These are phyloP conservation scores for Ctenopoma kingsleyae DNA, from an alignment of 2,797 vertebrate genomes.

Conservation along the genomic window DNA sequence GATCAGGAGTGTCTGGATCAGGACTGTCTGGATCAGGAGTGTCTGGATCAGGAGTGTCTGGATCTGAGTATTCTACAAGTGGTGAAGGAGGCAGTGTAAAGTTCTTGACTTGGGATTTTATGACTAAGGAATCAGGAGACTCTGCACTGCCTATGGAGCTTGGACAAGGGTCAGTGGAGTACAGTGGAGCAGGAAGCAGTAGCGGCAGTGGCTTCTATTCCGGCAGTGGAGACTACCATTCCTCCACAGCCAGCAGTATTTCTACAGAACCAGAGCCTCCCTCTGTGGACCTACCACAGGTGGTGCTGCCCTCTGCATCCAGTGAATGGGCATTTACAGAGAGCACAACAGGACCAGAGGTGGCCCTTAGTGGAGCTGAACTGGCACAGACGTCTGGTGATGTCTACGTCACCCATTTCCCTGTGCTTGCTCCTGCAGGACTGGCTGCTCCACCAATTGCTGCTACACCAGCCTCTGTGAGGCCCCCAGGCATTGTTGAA, in stretches of 20 bases:
- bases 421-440: conserved; percentile 48
- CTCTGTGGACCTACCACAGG: conserved; percentile 65
- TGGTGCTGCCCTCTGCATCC: conserved; percentile 64
- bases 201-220: conserved; percentile 71
- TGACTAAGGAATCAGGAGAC: conserved; percentile 78
- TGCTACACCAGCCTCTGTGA: conserved; percentile 36
- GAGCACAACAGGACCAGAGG: conserved; percentile 65
- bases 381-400: conserved; percentile 60
- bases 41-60: conserved; percentile 62
- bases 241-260: conserved; percentile 61
- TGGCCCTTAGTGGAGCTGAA: conserved; percentile 63
- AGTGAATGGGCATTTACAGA: conserved; percentile 72
- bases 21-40: conserved; percentile 81
- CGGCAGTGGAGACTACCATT: conserved; percentile 61
- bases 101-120: conserved; percentile 83
- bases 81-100: conserved; percentile 73
- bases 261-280: conserved; percentile 60
- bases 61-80: conserved; percentile 71
- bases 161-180: conserved; percentile 79
- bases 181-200: conserved; percentile 69
- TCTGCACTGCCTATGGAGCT: conserved; percentile 80
- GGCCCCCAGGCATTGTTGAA: conserved; percentile 40
- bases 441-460: conserved; percentile 53
- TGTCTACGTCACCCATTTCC: conserved; percentile 27
- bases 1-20: conserved; percentile 70